Base-by-base conservation (phyloP, 2,888 invertebrate genomes). In the Embidobia sp. region DNA sequence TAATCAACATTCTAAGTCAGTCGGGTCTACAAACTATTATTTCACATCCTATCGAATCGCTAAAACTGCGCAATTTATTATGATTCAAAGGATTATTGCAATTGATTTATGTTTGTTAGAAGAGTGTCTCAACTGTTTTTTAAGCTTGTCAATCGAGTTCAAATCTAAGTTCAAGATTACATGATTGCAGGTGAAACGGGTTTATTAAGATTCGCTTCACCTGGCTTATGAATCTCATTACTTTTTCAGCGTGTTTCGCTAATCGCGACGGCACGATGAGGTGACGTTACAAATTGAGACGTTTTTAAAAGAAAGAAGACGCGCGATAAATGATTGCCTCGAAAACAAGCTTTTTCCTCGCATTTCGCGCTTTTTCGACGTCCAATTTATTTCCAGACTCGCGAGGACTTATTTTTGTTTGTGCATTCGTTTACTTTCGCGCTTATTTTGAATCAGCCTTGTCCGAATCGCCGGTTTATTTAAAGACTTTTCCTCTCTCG, bases 341-440 rank as follows among this genome's bases (percentile, higher is more conserved):
- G 29, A 53, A 53, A 22, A 57, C 29, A 29, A 6, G 16, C 29
- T 57, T 57, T 27, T 10, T 29, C 16, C 1, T 49, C 27, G 37
- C n/a, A n/a, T n/a, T n/a, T n/a, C 46, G 15, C 46, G 15, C 27
- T 27, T 46, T 46, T 46, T 46, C 5, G 26, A 7, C 48, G 31
- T 16, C 3, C 49, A 19, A 16, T 49, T 51, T 35, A 35, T 51
- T 51, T 35, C 35, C 51, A 51, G 51, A 35, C 31, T 33, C 48
- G 48, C 31, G 33, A 19, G 18, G 44, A 59, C 44, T 44, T 46
- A 46, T 59, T 59, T 46, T 46, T 59, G 46, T 59, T 59, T 59
- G 19, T 19, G 33, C 44, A 26, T 59, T 44, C 13, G 31, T 59
- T 46, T 59, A 44, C 40, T 15, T n/a, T n/a, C 26, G 27, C 4